A percentile compares a stretch with the other conserved stretches of the same genome.
phyloP scores from a whole-genome alignment of 2,113 vertebrate species.

The Steatornis caripensis region DNA sequence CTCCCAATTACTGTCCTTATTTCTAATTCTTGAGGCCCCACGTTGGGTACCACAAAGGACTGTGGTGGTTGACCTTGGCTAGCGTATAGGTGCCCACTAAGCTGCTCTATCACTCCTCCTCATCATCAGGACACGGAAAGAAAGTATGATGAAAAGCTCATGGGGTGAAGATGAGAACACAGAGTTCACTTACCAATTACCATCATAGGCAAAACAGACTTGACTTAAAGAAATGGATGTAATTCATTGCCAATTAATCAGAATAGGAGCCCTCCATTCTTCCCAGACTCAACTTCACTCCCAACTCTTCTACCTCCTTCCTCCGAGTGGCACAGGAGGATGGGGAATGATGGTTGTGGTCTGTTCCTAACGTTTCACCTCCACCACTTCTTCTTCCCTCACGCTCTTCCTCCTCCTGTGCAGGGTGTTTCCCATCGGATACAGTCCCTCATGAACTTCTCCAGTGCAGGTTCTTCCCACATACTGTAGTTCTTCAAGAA shows the following conservation, averaged over 20 bases:
- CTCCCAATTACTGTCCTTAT: background rate
- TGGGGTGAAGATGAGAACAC: background rate
- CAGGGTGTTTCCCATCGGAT: background rate
- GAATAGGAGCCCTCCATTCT: background rate
- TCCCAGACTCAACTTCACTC: background rate
- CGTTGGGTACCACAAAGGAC: background rate
- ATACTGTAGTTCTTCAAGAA: background rate
- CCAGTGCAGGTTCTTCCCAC: background rate
- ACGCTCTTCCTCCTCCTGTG: rapidly evolving
- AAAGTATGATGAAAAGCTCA: background rate
- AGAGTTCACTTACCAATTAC: background rate
- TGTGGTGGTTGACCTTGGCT: background rate
- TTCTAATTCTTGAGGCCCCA: background rate
- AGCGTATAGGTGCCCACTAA: background rate
- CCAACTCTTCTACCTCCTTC: background rate
- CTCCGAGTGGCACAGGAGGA: background rate
- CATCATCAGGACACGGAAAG: background rate
- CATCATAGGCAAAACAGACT: background rate
- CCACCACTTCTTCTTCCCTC: background rate
- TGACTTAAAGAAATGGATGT: background rate
- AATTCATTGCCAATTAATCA: background rate
- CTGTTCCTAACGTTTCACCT: background rate
- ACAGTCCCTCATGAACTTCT: background rate
- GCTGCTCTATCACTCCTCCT: background rate
- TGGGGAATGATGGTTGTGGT: background rate